Percentiles rank a stretch among this genome's conserved stretches.
phyloP scores from a whole-genome alignment of 2,113 vertebrate genomes.

The Lepisosteus osseus region DNA sequence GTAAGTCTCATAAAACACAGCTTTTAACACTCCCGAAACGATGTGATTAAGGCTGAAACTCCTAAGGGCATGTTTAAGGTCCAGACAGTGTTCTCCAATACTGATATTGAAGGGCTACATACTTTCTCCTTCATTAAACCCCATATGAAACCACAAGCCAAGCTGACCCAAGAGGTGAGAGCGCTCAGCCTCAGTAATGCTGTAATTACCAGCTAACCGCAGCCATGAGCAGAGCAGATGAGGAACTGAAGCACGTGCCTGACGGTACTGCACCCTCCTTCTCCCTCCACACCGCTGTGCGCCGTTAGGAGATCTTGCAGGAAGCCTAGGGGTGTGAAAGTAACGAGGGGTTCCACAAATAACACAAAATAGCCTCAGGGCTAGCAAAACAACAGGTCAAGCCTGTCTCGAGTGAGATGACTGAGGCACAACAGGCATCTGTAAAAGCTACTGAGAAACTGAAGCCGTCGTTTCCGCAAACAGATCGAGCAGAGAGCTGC shows the following conservation, averaged over 20 bases:
- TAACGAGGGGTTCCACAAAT: neutral
- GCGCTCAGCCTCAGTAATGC: neutral
- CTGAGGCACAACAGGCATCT: too few species aligned
- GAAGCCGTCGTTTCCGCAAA: neutral
- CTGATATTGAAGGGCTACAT: too few species aligned
- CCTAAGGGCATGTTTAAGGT: too few species aligned
- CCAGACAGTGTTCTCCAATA: too few species aligned
- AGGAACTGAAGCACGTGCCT: neutral
- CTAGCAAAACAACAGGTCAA: neutral
- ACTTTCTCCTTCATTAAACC: neutral
- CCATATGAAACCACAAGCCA: neutral
- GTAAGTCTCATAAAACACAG: too few species aligned
- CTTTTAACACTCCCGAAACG: too few species aligned
- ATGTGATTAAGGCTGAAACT: too few species aligned
- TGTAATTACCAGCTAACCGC: conserved; percentile 16
- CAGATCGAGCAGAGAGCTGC: neutral
- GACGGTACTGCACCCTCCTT: neutral
- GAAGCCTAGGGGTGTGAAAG: conserved; percentile 8
- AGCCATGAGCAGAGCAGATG: neutral
- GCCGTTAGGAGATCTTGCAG: conserved; percentile 2
- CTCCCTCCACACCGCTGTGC: neutral
- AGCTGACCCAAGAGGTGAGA: conserved; percentile 3
- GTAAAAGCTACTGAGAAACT: neutral
- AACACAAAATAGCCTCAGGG: neutral
- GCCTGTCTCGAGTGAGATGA: too few species aligned